Evolutionary conservation across 2,888 invertebrate species (phyloP).

Genomic region (Zygogramma bicolorata): DNA sequence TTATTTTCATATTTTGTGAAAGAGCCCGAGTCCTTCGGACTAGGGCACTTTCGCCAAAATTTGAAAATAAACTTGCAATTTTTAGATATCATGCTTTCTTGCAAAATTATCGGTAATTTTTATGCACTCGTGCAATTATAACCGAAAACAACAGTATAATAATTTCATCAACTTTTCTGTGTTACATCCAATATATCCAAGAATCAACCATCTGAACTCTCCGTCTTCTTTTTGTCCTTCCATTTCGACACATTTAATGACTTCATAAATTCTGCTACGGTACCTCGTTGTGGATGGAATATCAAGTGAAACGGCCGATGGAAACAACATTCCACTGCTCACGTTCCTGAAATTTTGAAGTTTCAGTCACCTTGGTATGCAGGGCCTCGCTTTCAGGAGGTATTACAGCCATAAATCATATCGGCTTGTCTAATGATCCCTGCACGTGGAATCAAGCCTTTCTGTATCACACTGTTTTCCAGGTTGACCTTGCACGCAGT

Average conservation of each 20-base stretch:
- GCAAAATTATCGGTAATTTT: too few species aligned
- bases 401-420: constrained; percentile 37
- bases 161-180: too few species aligned
- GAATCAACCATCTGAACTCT: not conserved
- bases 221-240: too few species aligned
- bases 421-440: constrained; percentile 34
- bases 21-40: too few species aligned
- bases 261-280: not conserved
- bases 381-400: constrained; percentile 19
- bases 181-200: too few species aligned
- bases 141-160: too few species aligned
- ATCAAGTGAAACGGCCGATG: not conserved
- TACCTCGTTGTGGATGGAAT: not conserved
- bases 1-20: too few species aligned
- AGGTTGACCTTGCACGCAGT: not conserved
- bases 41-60: too few species aligned
- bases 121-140: too few species aligned
- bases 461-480: not conserved
- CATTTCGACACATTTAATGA: not conserved
- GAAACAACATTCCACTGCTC: not conserved
- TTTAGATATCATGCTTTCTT: too few species aligned
- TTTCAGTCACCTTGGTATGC: constrained; percentile 33
- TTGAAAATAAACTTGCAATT: too few species aligned
- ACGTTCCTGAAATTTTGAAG: constrained; percentile 22
- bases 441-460: constrained; percentile 19